Conservation (phyloP, 2,888 invertebrate species). For the Helobdella robusta region DNA sequence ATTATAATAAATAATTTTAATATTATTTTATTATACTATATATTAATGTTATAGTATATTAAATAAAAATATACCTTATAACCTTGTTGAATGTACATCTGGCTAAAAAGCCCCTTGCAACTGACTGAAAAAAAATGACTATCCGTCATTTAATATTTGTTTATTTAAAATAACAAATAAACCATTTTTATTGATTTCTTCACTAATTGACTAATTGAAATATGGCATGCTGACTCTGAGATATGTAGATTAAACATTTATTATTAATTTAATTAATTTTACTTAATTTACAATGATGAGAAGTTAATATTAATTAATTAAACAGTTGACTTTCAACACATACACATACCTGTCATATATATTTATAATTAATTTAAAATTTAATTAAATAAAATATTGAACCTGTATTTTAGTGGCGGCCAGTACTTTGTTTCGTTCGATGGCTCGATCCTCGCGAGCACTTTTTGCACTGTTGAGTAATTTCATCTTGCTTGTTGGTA, state of each 20-base stretch:
- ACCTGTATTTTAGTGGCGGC: conserved; percentile 44
- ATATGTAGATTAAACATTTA: background rate
- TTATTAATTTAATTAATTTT: too few relatives aligned
- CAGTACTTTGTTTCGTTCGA: conserved; percentile 67
- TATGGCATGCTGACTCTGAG: background rate
- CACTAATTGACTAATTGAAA: background rate
- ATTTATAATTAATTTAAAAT: background rate
- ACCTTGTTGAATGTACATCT: conserved; percentile 25
- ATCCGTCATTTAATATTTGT: background rate
- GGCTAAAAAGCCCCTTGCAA: conserved; percentile 27
- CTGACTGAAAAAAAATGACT: conserved; percentile 22
- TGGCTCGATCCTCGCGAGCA: conserved; percentile 76
- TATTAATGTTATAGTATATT: background rate
- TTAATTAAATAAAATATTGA: background rate
- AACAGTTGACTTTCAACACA: background rate
- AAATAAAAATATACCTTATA: conserved; percentile 27
- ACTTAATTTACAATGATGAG: background rate
- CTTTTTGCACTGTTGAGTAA: conserved; percentile 83
- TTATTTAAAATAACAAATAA: too few relatives aligned
- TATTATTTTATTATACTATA: background rate
- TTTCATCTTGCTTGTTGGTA: too few relatives aligned
- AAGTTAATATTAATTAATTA: background rate
- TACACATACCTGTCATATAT: background rate
- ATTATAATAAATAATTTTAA: too few relatives aligned
- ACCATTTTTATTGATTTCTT: background rate